Evolutionary conservation across 2,797 vertebrate genomes (phyloP).

Genomic region (Chelmon rostratus): DNA sequence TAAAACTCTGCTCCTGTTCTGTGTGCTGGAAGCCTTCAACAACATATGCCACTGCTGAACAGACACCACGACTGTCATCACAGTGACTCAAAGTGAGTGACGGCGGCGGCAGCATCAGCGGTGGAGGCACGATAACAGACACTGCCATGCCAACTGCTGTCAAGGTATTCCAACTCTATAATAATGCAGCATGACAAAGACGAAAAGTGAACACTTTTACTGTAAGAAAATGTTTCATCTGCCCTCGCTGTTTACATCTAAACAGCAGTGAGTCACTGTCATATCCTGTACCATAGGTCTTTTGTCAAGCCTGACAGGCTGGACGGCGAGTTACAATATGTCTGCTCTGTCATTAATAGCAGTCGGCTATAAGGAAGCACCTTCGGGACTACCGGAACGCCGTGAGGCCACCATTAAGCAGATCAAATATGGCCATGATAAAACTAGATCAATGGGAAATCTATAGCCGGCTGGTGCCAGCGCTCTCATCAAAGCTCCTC

Average conservation of each 20-base stretch:
- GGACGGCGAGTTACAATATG: constrained; percentile 12
- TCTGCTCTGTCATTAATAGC: constrained; percentile 46
- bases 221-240: constrained; percentile 2
- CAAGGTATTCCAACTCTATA: constrained; percentile 1
- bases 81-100: constrained; percentile 32
- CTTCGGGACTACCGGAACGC: background rate
- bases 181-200: background rate
- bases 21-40: background rate
- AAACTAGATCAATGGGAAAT: constrained; percentile 57
- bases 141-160: constrained; percentile 45
- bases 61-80: constrained; percentile 13
- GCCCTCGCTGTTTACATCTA: constrained; percentile 5
- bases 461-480: constrained; percentile 33
- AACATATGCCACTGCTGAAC: constrained; percentile 3
- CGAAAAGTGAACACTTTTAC: background rate
- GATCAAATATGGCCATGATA: constrained; percentile 54
- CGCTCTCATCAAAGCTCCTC: constrained; percentile 28
- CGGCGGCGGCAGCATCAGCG: background rate
- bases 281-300: background rate
- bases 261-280: constrained; percentile 5
- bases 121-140: background rate
- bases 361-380: background rate
- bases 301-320: constrained; percentile 38
- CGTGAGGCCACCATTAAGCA: constrained; percentile 38
- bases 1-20: background rate